Base-by-base conservation (phyloP, 2,113 vertebrate species). In the Oreochromis tanganicae region DNA sequence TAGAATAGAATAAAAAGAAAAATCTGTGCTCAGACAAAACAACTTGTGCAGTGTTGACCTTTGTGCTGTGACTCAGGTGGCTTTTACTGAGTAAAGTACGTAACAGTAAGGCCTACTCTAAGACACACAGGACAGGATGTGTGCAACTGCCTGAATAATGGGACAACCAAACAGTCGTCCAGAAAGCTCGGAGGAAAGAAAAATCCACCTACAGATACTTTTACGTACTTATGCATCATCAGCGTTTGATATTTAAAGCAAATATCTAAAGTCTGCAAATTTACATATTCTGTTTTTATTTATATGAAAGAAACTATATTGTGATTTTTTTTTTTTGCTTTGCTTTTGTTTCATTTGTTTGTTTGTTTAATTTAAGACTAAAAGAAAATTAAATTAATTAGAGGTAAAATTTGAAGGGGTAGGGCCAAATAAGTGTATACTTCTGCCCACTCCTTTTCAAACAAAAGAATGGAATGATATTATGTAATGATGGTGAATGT, bases 61-160 rank as follows among this genome's bases (percentile, higher is more conserved):
- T 81, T 92, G 80, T 71, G 48, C 82, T 27, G 75, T 56, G 90
- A 94, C 85, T 90, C 82, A 89, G 78, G 50, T 87, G 86, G 87
- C 83, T 89, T 85, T 89, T 81, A 63, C 73, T 12, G 78, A 88
- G 81, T 13, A 75, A 85, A 84, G 38, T 56, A 68, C 71, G 4
- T 87, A 56, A 81, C 86, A 89, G 55, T 34, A 83, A 63, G 17
- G 9, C 68, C 8, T 86, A 19, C 66, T 80, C 38, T 24, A 46
- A 90, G 52, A 81, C 13, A 66, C 61, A 75, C 50, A 68, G 24
- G 13, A 34, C 6, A 87, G 71, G 43, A 21, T 87, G 63, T 43
- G 52, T 52, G 63, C 86, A 71, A 89, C 12, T 73, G 80, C 52
- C 88, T 88, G 9, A 61, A 82, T 84, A 63, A 89, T 83, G 43